A percentile compares a stretch with the other conserved stretches of the same genome.
Evolutionary conservation across 2,888 invertebrate species (phyloP).

Genomic region (Ctenicera cuprea): DNA sequence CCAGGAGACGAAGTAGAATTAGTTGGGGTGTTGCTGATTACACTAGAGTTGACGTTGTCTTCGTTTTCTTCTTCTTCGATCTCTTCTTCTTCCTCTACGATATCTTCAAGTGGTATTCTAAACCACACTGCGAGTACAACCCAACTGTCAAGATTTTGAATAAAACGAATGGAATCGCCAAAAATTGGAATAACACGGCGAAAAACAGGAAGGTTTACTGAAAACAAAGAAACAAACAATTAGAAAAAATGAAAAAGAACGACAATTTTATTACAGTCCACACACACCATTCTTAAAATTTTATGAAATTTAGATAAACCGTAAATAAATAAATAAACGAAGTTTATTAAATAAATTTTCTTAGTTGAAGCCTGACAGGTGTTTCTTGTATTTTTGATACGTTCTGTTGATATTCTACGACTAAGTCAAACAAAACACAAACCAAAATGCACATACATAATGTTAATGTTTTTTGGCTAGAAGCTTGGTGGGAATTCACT

Average conservation of each 20-base stretch:
- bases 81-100: constrained; percentile 21
- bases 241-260: neutral
- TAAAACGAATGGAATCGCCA: constrained; percentile 33
- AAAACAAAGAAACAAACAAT: constrained; percentile 28
- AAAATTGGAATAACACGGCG: constrained; percentile 17
- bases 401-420: too few relatives aligned
- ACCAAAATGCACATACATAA: too few relatives aligned
- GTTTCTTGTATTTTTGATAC: too few relatives aligned
- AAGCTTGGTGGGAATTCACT: neutral
- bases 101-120: constrained; percentile 36
- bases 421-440: too few relatives aligned
- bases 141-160: constrained; percentile 28
- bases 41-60: constrained; percentile 8
- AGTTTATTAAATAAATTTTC: neutral
- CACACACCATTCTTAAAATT: too few relatives aligned
- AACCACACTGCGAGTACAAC: constrained; percentile 33
- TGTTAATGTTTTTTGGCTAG: too few relatives aligned
- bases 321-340: too few relatives aligned
- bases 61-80: constrained; percentile 1
- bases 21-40: constrained; percentile 18
- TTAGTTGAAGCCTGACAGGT: too few relatives aligned
- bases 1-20: constrained; percentile 12
- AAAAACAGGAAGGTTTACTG: constrained; percentile 26
- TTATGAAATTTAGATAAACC: too few relatives aligned
- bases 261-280: too few relatives aligned